These are phyloP conservation scores for Choloepus hoffmanni DNA, from an alignment of 2,113 vertebrate species.

Conservation along the genomic window DNA sequence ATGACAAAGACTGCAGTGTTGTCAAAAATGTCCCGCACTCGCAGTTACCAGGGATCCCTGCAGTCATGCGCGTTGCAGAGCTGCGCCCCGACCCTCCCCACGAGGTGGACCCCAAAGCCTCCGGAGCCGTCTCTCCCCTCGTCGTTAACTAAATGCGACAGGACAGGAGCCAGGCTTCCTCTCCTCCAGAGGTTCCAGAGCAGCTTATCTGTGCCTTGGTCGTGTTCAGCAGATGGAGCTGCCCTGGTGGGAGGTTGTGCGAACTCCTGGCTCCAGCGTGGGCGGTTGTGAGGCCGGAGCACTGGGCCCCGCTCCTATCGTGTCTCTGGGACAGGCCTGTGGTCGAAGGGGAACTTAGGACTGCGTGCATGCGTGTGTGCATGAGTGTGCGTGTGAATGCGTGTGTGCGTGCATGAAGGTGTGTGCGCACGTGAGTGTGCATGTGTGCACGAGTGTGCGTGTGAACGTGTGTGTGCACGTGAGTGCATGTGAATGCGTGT, in stretches of 20 bases:
- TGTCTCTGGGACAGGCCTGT: not conserved
- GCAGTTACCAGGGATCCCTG: not conserved
- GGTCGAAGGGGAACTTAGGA: not conserved
- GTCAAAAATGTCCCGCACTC: constrained; percentile 65
- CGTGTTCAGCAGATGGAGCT: constrained; percentile 57
- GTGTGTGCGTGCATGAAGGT: too few relatives aligned
- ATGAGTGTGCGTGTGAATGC: not conserved
- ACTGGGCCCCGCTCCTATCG: not conserved
- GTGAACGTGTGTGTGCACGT: too few relatives aligned
- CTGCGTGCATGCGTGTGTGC: too few relatives aligned
- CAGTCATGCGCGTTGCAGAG: not conserved
- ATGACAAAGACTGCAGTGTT: constrained; percentile 41
- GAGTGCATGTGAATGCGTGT: too few relatives aligned
- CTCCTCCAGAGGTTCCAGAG: constrained; percentile 46
- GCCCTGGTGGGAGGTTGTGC: constrained; percentile 53
- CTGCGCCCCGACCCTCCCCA: not conserved
- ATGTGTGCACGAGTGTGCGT: too few relatives aligned
- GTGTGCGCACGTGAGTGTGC: too few relatives aligned
- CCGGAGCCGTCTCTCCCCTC: constrained; percentile 50
- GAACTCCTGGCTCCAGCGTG: not conserved
- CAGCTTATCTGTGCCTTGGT: constrained; percentile 64
- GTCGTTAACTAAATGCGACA: constrained; percentile 64
- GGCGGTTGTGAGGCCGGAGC: not conserved
- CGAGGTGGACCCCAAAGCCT: constrained; percentile 39
- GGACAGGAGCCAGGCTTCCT: constrained; percentile 71